These are phyloP conservation scores for Sthenelais limicola DNA, from an alignment of 2,888 invertebrate species.

Conservation along the genomic window DNA sequence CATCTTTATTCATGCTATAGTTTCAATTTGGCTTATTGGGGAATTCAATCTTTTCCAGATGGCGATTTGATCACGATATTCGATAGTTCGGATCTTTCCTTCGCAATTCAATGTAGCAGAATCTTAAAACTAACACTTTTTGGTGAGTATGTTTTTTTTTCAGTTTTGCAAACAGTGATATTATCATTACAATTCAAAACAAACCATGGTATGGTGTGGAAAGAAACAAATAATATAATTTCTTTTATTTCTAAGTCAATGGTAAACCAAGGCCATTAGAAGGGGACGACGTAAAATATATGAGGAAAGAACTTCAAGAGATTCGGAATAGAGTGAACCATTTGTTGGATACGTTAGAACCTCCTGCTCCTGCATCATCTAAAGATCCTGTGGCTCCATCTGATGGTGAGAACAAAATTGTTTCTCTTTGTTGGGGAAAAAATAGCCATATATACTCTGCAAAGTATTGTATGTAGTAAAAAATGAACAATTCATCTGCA, in stretches of 20 bases:
- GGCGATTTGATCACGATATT: slow-evolving; percentile 82
- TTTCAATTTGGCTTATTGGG: too few relatives aligned
- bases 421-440: too few relatives aligned
- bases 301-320: slow-evolving; percentile 74
- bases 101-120: slow-evolving; percentile 80
- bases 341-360: slow-evolving; percentile 77
- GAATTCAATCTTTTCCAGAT: slow-evolving; percentile 73
- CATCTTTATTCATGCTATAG: too few relatives aligned
- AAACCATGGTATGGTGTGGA: too few relatives aligned
- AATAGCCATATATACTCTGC: too few relatives aligned
- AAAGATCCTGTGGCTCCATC: too few relatives aligned
- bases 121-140: slow-evolving; percentile 79
- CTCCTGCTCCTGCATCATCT: slow-evolving; percentile 33
- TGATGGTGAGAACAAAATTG: too few relatives aligned
- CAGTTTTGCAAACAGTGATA: background rate
- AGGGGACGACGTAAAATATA: slow-evolving; percentile 73
- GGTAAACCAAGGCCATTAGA: slow-evolving; percentile 69
- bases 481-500: too few relatives aligned
- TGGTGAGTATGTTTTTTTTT: slow-evolving; percentile 65
- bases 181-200: background rate
- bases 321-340: slow-evolving; percentile 78
- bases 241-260: slow-evolving; percentile 66
- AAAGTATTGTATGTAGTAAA: too few relatives aligned
- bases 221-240: background rate
- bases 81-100: slow-evolving; percentile 80